These are phyloP conservation scores for Aspiorhynchus laticeps DNA, from an alignment of 2,113 vertebrate species.

Conservation along the genomic window DNA sequence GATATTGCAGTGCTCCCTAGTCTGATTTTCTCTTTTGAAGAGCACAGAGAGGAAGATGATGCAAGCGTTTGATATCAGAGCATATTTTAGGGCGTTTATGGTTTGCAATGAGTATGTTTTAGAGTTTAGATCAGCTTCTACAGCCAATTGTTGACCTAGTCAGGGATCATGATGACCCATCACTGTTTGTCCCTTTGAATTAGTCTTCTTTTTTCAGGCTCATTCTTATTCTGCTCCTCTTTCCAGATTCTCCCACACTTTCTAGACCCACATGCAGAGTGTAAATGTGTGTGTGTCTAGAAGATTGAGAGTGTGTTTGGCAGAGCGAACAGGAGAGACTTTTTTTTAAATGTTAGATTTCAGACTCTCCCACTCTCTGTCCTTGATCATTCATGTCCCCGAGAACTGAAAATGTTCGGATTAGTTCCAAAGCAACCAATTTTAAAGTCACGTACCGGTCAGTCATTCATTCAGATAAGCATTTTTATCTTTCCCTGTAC, in stretches of 20 bases:
- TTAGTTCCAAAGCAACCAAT: neutral
- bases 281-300: neutral
- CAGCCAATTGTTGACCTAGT: neutral
- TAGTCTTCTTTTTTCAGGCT: constrained; percentile 5
- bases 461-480: too few relatives aligned
- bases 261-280: constrained; percentile 13
- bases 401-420: neutral
- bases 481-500: too few relatives aligned
- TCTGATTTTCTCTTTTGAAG: neutral
- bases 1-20: neutral
- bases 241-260: constrained; percentile 1
- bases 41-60: neutral
- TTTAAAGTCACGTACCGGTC: neutral
- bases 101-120: too few relatives aligned
- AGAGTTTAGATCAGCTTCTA: neutral
- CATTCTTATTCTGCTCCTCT: constrained; percentile 14
- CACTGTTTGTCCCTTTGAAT: neutral
- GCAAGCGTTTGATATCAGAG: neutral
- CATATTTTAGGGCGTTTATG: neutral
- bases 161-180: neutral
- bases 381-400: neutral
- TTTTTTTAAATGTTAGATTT: constrained; percentile 6
- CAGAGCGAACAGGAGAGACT: neutral
- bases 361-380: constrained; percentile 8
- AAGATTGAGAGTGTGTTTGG: constrained; percentile 21